A percentile compares a stretch with the other conserved stretches of the same genome.
Conservation (phyloP, 2,888 invertebrate species). For the Branchipolynoe longqiensis region DNA sequence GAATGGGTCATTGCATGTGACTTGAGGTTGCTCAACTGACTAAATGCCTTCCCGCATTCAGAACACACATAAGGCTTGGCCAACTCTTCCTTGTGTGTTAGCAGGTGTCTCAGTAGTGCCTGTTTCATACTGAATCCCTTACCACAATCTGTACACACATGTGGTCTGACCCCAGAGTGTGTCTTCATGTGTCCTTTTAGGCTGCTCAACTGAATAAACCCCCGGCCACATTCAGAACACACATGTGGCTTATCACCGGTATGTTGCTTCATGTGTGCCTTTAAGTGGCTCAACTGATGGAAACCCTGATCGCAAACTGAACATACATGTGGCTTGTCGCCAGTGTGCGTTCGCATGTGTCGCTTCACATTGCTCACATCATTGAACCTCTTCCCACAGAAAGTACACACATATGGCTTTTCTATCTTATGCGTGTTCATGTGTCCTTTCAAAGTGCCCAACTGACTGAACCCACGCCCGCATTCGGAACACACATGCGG, state of each 20-base stretch:
- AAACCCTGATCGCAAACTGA: slow-evolving; percentile 11
- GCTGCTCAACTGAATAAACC: no score
- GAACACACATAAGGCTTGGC: no score
- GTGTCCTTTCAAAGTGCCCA: not conserved
- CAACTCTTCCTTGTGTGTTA: no score
- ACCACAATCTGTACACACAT: no score
- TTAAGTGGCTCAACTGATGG: not conserved
- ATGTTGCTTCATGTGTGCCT: not conserved
- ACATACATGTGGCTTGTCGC: slow-evolving; percentile 15
- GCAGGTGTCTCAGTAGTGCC: no score
- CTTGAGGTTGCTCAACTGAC: no score
- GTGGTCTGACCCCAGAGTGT: no score
- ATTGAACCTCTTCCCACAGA: not conserved
- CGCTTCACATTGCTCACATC: not conserved
- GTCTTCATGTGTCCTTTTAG: no score
- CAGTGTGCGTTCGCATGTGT: not conserved
- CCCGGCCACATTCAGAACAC: no score
- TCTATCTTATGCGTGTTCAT: not conserved
- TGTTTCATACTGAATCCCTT: no score
- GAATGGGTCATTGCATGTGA: no score
- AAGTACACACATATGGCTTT: not conserved
- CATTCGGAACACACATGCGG: not conserved
- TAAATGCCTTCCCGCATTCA: no score
- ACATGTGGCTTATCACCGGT: not conserved
- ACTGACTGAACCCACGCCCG: not conserved